phyloP scores from a whole-genome alignment of 2,888 invertebrate genomes.

The Penaeus monodon region DNA sequence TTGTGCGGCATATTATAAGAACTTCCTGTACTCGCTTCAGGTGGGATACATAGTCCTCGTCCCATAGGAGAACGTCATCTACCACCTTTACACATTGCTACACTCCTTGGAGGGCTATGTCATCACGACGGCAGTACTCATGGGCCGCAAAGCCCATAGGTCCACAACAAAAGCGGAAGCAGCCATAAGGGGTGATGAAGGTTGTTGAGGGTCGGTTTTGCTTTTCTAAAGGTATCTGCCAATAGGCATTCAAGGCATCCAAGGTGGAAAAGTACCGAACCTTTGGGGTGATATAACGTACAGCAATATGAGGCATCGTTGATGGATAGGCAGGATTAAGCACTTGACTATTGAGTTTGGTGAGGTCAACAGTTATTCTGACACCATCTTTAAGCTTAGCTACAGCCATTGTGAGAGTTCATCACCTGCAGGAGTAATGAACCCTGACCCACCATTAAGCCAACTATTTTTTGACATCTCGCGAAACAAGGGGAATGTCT shows the following conservation, averaged over 20 bases:
- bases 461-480: conserved; percentile 3
- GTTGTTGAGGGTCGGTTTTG: too few relatives aligned
- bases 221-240: neutral
- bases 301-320: neutral
- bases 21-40: too few relatives aligned
- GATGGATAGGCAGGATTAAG: neutral
- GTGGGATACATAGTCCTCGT: too few relatives aligned
- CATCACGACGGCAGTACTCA: too few relatives aligned
- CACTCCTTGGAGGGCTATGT: too few relatives aligned
- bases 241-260: conserved; percentile 7
- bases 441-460: conserved; percentile 17
- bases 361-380: conserved; percentile 2
- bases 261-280: neutral
- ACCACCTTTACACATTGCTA: too few relatives aligned
- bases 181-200: too few relatives aligned
- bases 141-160: too few relatives aligned
- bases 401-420: conserved; percentile 20
- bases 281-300: neutral
- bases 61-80: too few relatives aligned
- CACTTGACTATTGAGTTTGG: conserved; percentile 5
- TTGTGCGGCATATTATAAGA: too few relatives aligned
- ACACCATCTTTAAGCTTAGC: conserved; percentile 8
- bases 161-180: too few relatives aligned
- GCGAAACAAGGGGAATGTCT: conserved; percentile 2
- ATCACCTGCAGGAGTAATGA: conserved; percentile 12